Base-by-base conservation (phyloP, 2,113 vertebrate species). In the Anhinga rufa region DNA sequence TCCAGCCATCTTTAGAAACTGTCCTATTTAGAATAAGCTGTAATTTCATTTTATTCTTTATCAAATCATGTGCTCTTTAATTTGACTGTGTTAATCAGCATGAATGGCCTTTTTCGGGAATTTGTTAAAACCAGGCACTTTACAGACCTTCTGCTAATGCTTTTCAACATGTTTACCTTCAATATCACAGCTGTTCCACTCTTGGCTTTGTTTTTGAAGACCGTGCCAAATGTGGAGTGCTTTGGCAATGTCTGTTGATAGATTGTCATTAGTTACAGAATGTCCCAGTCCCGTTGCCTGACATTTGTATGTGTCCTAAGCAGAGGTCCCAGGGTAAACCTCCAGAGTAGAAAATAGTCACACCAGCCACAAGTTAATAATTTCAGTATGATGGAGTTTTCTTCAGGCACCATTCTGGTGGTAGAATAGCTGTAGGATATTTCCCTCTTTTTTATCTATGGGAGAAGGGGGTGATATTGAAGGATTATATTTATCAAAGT, bases 151-250 rank as follows among this genome's bases (percentile, higher is more conserved):
- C 94, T 96, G 91, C 81, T 92, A 80, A 70, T 83, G 77, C 88
- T 93, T 94, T 96, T 69, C 91, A 90, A 70, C 9, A 38, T 95
- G 89, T 97, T 97, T 96, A 91, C 91, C 94, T 97, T 92, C 95
- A 82, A 32, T 92, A 82, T 91, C 91, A 80, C 97, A 97, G 97
- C 92, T 96, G 96, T 95, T 97, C 81, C 48, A 48, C 62, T 92
- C 78, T 93, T 95, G 78, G 96, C 91, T 91, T 79, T 86, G 72
- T 69, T 86, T 94, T 69, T 79, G 74, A 84, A 87, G 61, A 49
- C 3, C 0, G 5, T 93, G 94, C 95, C 95, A 97, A 94, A 87
- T 82, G 86, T 62, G 54, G 46, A 96, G 74, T 74, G 68, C 38
- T 95, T 96, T 95, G 95, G 86, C 94, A 93, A 34, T 17, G 28